Base-by-base conservation (phyloP, 1,140 invertebrate genomes). In the Oncopodura yosiiana region DNA sequence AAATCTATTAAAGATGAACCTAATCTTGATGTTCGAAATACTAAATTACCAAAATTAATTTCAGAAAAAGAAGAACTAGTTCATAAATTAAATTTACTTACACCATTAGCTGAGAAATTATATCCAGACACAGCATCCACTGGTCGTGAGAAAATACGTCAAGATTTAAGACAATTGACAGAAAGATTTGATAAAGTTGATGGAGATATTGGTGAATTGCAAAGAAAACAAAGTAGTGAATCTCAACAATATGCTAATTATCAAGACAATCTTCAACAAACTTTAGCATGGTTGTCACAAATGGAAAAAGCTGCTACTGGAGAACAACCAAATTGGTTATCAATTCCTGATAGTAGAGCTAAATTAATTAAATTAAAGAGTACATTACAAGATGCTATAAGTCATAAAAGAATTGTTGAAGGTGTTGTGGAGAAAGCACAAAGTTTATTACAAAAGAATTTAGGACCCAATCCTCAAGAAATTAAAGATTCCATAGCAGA, bases 331-430 rank as follows among this genome's bases (percentile, higher is more conserved):
- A 76, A 78, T 55, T 80, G 77, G 73, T 75, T 79, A 1, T 83
- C 82, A 2, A 75, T 88, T 12, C 88, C 89, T 69, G 92, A 95
- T 70, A 83, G 90, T 30, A 77, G 84, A 58, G 83, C 84, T 0
- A 92, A 89, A 70, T 70, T 94, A 42, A 75, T 92, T 36, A 92
- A 92, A 67, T 81, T 85, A 63, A 92, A 92, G 73, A 79, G 83
- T 1, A 74, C 82, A 36, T 76, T 88, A 24, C 90, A 94, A 75
- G 93, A 96, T 72, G 89, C 93, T 14, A 71, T 82, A 19, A 84
- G 86, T 1, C 87, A 95, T 66, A 93, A 92, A 68, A 75, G 90
- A 54, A 80, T 91, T 23, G 81, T 96, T 41, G 92, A 94, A 71
- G 82, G 82, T 54, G 78, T 93, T 1, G 83, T 84, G 5, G 89